Base-by-base conservation (phyloP, 2,888 invertebrate species). In the Trichopria drosophilae region DNA sequence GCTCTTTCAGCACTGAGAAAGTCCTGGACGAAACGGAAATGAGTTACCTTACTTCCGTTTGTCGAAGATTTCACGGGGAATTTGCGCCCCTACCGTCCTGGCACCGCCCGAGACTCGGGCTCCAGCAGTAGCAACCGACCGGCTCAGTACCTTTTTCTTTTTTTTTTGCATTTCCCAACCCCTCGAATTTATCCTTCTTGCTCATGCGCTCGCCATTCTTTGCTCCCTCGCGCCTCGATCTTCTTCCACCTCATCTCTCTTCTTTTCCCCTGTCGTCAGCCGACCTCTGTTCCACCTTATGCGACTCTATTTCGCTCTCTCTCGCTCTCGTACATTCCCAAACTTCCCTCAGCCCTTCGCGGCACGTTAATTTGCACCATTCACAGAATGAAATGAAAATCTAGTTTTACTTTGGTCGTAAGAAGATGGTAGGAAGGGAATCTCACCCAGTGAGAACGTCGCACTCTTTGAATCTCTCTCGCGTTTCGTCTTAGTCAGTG, bases 41-140 rank as follows among this genome's bases (percentile, higher is more conserved):
- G 67, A 68, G 67, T 65, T 65, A 65, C 62, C 64, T 67, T 57
- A 60, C 63, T 63, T 62, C 62, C 67, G 66, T 67, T 68, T 68
- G 62, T 62, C 54, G 58, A 68, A 69, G 67, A 67, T 67, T 69
- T 68, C 59, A 65, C 63, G 64, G 63, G 58, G 62, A 67, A 64
- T 68, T 68, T 65, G 55, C 61, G 42, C 48, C 60, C 59, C 53
- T 59, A 41, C 50, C 53, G 52, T 43, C 41, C 20, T 36, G 35
- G 49, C 20, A 34, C 29, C 45, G 3, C n/a, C 15, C 31, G 6
- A 31, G n/a, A n/a, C n/a, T n/a, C n/a, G n/a, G n/a, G n/a, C n/a
- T n/a, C n/a, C n/a, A n/a, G n/a, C n/a, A n/a, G n/a, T n/a, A n/a
- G n/a, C n/a, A n/a, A n/a, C n/a, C n/a, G n/a, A n/a, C n/a, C n/a